A percentile compares a stretch with the other conserved stretches of the same genome.
Evolutionary conservation across 1,140 invertebrate species (phyloP).

Genomic region (Leguminivora glycinivorella): DNA sequence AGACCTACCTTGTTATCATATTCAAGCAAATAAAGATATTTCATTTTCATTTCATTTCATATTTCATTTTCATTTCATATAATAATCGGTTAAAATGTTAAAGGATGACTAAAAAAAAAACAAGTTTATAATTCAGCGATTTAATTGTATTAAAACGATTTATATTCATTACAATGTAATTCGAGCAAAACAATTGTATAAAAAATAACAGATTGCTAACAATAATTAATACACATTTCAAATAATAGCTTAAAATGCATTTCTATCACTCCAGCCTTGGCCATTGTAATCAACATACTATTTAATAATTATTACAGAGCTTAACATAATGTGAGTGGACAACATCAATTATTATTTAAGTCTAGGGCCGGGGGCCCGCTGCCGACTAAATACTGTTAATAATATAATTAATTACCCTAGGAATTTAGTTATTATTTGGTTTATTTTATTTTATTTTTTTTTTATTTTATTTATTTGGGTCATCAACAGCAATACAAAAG

Average conservation of each 20-base stretch:
- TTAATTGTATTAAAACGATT: constrained; percentile 15
- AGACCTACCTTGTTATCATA: too few relatives aligned
- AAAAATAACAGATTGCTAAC: constrained; percentile 4
- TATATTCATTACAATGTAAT: constrained; percentile 13
- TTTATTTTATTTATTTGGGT: too few relatives aligned
- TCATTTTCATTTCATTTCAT: too few relatives aligned
- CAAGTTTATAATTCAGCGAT: constrained; percentile 1
- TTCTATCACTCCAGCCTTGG: constrained; percentile 15
- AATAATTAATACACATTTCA: constrained; percentile 8
- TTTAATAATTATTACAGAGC: constrained; percentile 12
- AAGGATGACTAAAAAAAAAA: neutral
- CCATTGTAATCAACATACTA: constrained; percentile 5
- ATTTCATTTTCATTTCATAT: too few relatives aligned
- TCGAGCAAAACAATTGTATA: constrained; percentile 6
- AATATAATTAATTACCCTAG: constrained; percentile 17
- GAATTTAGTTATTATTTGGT: constrained; percentile 26
- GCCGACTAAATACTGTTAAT: constrained; percentile 28
- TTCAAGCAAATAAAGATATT: too few relatives aligned
- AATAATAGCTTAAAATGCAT: constrained; percentile 21
- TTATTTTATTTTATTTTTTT: too few relatives aligned
- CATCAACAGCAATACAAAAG: too few relatives aligned
- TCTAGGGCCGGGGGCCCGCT: constrained; percentile 6
- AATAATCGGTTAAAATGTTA: too few relatives aligned
- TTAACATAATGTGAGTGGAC: constrained; percentile 15
- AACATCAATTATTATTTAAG: constrained; percentile 7